These are phyloP conservation scores for Muscicapa adusta DNA, from an alignment of 2,113 vertebrate species.

Conservation along the genomic window DNA sequence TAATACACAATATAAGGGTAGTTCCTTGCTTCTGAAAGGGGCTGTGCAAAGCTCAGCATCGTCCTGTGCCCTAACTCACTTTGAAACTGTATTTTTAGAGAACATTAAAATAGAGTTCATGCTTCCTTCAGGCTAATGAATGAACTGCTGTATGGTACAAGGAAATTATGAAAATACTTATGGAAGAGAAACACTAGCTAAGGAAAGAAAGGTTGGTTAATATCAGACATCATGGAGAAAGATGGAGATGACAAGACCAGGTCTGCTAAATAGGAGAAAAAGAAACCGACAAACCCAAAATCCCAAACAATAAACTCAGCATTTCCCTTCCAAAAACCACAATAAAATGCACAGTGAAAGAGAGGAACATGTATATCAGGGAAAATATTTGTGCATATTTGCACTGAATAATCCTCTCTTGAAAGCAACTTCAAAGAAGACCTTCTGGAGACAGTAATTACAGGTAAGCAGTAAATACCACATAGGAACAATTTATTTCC, in stretches of 20 bases:
- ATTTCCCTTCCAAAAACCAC: neutral
- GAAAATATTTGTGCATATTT: neutral
- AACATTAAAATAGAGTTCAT: neutral
- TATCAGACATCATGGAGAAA: neutral
- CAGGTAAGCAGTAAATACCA: neutral
- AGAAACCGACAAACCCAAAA: fast-evolving
- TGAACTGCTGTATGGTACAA: neutral
- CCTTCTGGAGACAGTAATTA: neutral
- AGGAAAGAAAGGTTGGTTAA: neutral
- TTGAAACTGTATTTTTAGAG: neutral
- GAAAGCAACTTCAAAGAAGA: neutral
- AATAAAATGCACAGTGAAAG: neutral
- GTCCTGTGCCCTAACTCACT: neutral
- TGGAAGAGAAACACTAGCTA: neutral
- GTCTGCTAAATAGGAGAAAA: neutral
- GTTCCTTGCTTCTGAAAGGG: neutral
- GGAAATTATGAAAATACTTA: neutral
- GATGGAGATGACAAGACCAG: neutral
- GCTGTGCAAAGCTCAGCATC: neutral
- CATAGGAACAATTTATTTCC: neutral
- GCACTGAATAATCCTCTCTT: neutral
- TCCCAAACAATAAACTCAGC: neutral
- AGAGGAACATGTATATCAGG: neutral
- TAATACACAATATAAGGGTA: neutral
- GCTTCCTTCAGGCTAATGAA: neutral